Conservation (phyloP, 2,113 vertebrate genomes). For the Dromiciops gliroides region DNA sequence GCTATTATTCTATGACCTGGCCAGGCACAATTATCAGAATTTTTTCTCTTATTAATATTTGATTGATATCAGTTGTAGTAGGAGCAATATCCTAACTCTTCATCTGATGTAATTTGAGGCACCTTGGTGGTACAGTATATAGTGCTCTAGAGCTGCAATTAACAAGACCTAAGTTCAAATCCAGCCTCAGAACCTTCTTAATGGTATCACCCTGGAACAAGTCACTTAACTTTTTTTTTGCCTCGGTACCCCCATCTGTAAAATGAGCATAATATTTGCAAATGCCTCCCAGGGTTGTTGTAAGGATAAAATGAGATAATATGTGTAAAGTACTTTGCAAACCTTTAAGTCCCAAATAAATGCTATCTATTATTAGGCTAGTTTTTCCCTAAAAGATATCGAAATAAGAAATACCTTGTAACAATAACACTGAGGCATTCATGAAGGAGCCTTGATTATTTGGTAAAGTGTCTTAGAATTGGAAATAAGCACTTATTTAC, state of each 20-base stretch:
- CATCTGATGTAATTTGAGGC: too few relatives aligned
- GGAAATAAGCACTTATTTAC: not conserved
- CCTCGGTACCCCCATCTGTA: not conserved
- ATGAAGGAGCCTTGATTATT: not conserved
- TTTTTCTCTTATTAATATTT: not conserved
- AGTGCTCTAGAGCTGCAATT: not conserved
- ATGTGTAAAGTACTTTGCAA: not conserved
- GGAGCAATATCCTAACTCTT: not conserved
- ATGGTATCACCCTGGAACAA: not conserved
- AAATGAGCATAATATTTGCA: not conserved
- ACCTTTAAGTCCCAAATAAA: not conserved
- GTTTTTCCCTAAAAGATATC: not conserved
- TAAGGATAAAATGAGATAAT: not conserved
- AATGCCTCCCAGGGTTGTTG: not conserved
- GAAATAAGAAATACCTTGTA: not conserved
- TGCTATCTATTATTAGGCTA: not conserved
- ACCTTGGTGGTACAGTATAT: not conserved
- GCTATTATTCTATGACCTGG: not conserved
- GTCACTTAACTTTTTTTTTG: not conserved
- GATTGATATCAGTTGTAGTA: not conserved
- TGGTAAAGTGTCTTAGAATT: slow-evolving; percentile 39
- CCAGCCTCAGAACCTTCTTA: not conserved
- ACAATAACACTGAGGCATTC: slow-evolving; percentile 34
- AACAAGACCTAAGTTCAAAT: not conserved
- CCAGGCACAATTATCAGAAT: too few relatives aligned